Conservation (phyloP, 2,797 vertebrate genomes). For the Atherinosoma microstoma region DNA sequence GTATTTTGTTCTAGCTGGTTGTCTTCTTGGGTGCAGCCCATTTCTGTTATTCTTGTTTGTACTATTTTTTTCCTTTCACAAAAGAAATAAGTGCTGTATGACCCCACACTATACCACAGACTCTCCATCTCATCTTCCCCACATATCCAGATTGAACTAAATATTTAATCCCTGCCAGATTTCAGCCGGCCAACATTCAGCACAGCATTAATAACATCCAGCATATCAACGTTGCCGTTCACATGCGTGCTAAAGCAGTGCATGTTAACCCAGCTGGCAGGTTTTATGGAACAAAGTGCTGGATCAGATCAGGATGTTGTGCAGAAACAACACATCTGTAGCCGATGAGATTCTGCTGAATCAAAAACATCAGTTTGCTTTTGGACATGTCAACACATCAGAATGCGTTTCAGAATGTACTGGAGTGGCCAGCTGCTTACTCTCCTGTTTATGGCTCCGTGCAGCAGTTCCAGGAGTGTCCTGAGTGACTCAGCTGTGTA, state of each 20-base stretch:
- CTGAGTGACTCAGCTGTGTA: neutral
- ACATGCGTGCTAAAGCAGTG: slow-evolving; percentile 4
- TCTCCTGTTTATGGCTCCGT: neutral
- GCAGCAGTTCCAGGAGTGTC: neutral
- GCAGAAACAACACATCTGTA: slow-evolving; percentile 10
- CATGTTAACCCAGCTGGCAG: slow-evolving; percentile 32
- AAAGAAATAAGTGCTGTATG: neutral
- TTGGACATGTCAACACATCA: neutral
- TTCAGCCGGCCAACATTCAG: slow-evolving; percentile 34
- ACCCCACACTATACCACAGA: neutral
- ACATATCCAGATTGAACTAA: slow-evolving; percentile 4
- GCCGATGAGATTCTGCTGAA: neutral
- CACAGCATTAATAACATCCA: slow-evolving; percentile 13
- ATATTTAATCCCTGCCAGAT: slow-evolving; percentile 37
- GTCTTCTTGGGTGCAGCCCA: slow-evolving; percentile 2
- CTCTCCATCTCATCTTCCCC: neutral
- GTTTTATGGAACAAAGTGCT: slow-evolving; percentile 42
- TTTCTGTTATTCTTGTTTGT: neutral
- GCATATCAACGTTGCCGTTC: slow-evolving; percentile 6
- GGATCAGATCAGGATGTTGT: slow-evolving; percentile 30
- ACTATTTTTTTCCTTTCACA: slow-evolving; percentile 7
- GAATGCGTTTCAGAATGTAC: neutral
- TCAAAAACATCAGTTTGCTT: neutral
- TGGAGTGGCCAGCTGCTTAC: neutral
- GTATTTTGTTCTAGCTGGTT: neutral